phyloP scores from a whole-genome alignment of 2,797 vertebrate species.

The Coregonus sp. region DNA sequence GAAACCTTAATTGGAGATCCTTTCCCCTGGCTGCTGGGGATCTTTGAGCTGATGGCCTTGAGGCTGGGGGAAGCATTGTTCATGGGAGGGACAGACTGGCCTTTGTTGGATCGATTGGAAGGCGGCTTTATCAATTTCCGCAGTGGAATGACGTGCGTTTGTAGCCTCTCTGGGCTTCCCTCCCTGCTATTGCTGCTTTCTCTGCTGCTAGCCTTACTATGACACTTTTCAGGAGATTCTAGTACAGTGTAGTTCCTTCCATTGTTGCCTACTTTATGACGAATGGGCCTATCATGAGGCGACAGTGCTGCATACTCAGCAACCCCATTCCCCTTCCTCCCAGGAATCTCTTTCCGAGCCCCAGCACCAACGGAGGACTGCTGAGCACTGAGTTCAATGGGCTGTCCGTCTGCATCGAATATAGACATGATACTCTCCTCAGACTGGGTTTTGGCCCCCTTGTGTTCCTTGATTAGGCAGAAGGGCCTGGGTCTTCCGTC shows the following conservation, averaged over 20 bases:
- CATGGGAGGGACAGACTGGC: conserved; percentile 63
- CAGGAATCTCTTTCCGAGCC: conserved; percentile 69
- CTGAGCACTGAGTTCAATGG: conserved; percentile 81
- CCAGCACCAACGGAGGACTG: conserved; percentile 69
- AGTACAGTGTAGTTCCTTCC: conserved; percentile 69
- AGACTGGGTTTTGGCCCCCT: conserved; percentile 78
- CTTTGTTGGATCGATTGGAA: conserved; percentile 63
- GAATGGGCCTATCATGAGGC: conserved; percentile 75
- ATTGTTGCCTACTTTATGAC: conserved; percentile 65
- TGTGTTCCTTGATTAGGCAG: conserved; percentile 80
- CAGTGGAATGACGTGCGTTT: conserved; percentile 64
- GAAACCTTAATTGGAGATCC: conserved; percentile 76
- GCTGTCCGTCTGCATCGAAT: conserved; percentile 84
- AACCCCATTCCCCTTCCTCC: conserved; percentile 53
- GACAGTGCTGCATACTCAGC: conserved; percentile 68
- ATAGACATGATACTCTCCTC: conserved; percentile 82
- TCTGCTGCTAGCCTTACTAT: conserved; percentile 42
- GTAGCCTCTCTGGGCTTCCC: conserved; percentile 60
- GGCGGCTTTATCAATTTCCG: conserved; percentile 76
- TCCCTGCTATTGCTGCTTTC: conserved; percentile 53
- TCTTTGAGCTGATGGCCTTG: conserved; percentile 78
- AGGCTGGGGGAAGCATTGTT: conserved; percentile 56
- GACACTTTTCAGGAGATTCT: conserved; percentile 74
- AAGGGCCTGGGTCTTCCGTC: conserved; percentile 77
- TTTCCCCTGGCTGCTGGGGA: conserved; percentile 79